Evolutionary conservation across 2,113 vertebrate genomes (phyloP).

Genomic region (Rhineura floridana): DNA sequence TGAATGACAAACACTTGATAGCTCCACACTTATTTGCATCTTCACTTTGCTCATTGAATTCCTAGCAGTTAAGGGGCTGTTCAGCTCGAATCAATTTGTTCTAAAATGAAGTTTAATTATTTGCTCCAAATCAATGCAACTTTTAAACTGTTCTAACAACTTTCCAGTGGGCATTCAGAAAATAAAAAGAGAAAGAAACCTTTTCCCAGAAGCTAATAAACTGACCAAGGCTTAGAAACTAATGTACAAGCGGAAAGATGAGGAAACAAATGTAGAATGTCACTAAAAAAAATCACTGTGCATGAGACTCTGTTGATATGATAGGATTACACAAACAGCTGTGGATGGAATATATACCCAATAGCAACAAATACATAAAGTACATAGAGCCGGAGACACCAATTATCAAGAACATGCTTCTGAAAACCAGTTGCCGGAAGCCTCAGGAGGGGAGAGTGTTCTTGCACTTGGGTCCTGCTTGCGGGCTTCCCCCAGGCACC

Average conservation of each 20-base stretch:
- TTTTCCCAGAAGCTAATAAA: not conserved
- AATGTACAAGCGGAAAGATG: not conserved
- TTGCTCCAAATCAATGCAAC: constrained; percentile 42
- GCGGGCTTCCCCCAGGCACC: no score
- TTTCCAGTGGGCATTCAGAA: not conserved
- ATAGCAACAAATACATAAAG: not conserved
- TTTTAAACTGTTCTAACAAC: constrained; percentile 25
- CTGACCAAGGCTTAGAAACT: not conserved
- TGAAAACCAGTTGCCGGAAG: no score
- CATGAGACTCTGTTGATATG: fast-evolving
- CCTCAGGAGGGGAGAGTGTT: no score
- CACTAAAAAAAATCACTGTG: not conserved
- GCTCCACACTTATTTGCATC: constrained; percentile 22
- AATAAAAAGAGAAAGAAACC: not conserved
- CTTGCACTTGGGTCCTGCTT: no score
- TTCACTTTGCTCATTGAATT: constrained; percentile 43
- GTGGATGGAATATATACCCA: not conserved
- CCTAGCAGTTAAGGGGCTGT: not conserved
- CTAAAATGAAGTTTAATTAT: constrained; percentile 52
- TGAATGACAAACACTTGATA: constrained; percentile 43
- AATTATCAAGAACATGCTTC: not conserved
- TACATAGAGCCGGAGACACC: not conserved
- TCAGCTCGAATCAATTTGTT: constrained; percentile 41
- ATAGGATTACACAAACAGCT: constrained; percentile 11
- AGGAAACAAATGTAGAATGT: not conserved